phyloP scores from a whole-genome alignment of 2,888 invertebrate genomes.

The Oscheius onirici region DNA sequence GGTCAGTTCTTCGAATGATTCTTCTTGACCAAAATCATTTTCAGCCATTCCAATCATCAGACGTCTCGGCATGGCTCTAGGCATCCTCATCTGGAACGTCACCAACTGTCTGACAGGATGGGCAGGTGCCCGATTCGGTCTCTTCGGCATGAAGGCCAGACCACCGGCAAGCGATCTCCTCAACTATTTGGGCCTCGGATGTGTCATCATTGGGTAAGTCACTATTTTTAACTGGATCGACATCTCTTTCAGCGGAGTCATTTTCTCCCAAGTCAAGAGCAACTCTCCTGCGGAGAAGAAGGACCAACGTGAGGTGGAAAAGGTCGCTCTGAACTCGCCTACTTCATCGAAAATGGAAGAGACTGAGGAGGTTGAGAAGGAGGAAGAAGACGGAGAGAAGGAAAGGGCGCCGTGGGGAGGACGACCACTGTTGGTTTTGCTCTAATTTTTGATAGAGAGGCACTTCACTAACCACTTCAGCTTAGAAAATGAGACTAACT shows the following conservation, averaged over 20 bases:
- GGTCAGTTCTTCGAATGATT: not conserved
- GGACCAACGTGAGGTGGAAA: conserved; percentile 34
- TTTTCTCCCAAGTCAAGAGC: conserved; percentile 62
- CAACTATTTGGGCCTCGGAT: conserved; percentile 64
- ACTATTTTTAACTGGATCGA: not conserved
- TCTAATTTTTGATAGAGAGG: not conserved
- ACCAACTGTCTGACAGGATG: conserved; percentile 73
- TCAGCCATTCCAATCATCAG: conserved; percentile 74
- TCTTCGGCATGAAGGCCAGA: conserved; percentile 61
- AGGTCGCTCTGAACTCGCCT: conserved; percentile 39
- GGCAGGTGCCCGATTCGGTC: conserved; percentile 67
- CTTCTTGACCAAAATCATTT: conserved; percentile 73
- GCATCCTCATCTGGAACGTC: conserved; percentile 75
- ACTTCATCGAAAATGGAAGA: conserved; percentile 14
- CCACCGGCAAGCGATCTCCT: conserved; percentile 53
- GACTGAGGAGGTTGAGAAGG: conserved; percentile 23
- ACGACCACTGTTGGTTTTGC: conserved; percentile 32
- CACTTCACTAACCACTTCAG: no score
- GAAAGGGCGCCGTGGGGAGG: conserved; percentile 10
- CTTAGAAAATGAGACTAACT: no score
- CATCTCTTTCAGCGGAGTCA: conserved; percentile 52
- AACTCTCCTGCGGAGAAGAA: conserved; percentile 33
- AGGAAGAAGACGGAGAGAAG: conserved; percentile 12
- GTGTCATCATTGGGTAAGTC: conserved; percentile 63
- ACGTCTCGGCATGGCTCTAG: conserved; percentile 69